Percentiles rank a stretch among this genome's conserved stretches.
Evolutionary conservation across 2,797 vertebrate genomes (phyloP).

Genomic region (Australoheros facetus): DNA sequence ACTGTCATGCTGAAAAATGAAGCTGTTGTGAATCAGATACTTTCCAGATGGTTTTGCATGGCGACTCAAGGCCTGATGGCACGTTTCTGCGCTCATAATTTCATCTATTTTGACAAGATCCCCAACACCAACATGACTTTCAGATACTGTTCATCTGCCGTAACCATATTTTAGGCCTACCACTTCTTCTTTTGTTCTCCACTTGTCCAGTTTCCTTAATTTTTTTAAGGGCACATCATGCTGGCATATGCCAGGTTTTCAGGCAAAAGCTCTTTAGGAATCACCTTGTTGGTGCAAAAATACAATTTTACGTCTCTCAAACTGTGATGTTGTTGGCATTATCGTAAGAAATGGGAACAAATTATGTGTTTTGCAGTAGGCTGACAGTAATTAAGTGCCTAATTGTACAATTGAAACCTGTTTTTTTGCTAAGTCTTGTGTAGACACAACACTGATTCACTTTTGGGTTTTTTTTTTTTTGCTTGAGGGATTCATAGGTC

Average conservation of each 20-base stretch:
- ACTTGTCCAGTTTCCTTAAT: neutral
- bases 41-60: no score
- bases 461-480: neutral
- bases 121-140: rapidly evolving
- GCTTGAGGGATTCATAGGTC: neutral
- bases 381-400: neutral
- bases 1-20: no score
- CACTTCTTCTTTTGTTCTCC: neutral
- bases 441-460: neutral
- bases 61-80: no score
- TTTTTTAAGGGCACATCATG: neutral
- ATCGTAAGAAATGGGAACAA: neutral
- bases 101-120: no score
- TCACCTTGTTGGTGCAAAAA: neutral
- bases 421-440: no score
- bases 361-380: neutral
- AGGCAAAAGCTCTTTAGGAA: neutral
- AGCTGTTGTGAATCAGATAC: no score
- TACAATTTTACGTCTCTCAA: neutral
- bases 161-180: neutral
- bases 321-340: neutral
- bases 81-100: no score
- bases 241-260: neutral
- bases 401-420: no score
- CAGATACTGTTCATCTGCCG: neutral